Conservation (phyloP, 2,113 vertebrate genomes). For the Corythornis cristatus region DNA sequence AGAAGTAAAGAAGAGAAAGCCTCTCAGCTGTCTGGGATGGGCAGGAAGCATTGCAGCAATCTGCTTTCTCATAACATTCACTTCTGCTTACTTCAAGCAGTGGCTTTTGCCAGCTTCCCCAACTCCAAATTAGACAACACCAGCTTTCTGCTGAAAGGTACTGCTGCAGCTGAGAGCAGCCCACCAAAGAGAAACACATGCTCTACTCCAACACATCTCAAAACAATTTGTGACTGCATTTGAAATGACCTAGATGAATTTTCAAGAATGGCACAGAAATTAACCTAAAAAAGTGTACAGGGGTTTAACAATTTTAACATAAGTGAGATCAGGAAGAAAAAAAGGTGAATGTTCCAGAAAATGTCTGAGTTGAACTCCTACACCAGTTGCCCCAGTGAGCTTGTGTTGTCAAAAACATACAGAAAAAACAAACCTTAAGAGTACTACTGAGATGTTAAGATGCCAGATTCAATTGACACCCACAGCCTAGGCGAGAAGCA, state of each 20-base stretch:
- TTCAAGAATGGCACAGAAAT: not conserved
- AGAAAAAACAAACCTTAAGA: not conserved
- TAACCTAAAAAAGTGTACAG: not conserved
- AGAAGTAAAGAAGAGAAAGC: not conserved
- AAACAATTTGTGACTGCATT: not conserved
- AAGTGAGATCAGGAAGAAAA: not conserved
- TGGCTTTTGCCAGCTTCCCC: constrained; percentile 10
- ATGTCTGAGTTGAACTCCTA: not conserved
- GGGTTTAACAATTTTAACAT: not conserved
- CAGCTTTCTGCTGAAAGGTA: not conserved
- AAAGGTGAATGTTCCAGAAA: not conserved
- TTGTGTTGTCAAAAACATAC: not conserved
- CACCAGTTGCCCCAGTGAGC: not conserved
- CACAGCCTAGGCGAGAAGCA: not conserved
- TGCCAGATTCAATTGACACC: not conserved
- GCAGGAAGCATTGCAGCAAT: constrained; percentile 16
- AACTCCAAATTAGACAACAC: not conserved
- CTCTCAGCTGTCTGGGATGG: not conserved
- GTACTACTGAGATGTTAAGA: not conserved
- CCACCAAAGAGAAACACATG: not conserved
- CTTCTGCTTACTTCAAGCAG: constrained; percentile 25
- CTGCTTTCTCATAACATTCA: not conserved
- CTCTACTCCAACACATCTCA: not conserved
- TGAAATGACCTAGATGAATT: not conserved
- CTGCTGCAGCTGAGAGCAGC: constrained; percentile 8